These are phyloP conservation scores for Acanthaster planci DNA, from an alignment of 35 echinoderm and acorn worm species.

Conservation along the genomic window DNA sequence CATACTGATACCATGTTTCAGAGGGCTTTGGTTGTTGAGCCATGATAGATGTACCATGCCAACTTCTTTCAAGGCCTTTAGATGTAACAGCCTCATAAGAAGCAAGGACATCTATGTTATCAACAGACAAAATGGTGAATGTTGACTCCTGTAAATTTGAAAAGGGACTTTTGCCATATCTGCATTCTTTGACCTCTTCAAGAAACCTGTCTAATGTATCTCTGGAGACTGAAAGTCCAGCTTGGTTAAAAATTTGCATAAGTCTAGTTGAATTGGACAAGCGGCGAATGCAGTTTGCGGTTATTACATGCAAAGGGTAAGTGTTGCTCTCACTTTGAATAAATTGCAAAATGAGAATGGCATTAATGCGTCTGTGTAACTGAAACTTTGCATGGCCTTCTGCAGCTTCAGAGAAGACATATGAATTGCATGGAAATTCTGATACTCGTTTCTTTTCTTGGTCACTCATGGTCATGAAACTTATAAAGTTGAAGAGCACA, in stretches of 20 bases:
- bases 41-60: too few relatives aligned
- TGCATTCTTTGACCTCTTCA: conserved; percentile 24
- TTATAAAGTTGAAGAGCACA: too few relatives aligned
- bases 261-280: conserved; percentile 52
- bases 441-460: neutral
- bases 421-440: neutral
- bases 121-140: conserved; percentile 32
- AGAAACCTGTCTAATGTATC: conserved; percentile 39
- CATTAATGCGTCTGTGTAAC: conserved; percentile 14
- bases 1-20: conserved; percentile 7
- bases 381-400: conserved; percentile 2
- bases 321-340: conserved; percentile 26
- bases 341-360: conserved; percentile 41
- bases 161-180: neutral
- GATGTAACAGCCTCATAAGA: conserved; percentile 47
- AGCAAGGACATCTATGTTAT: conserved; percentile 56
- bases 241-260: conserved; percentile 39
- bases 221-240: conserved; percentile 39
- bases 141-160: conserved; percentile 24
- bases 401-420: neutral
- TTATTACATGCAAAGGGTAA: conserved; percentile 50
- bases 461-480: too few relatives aligned
- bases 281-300: conserved; percentile 43
- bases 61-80: conserved; percentile 35
- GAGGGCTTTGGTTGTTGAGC: conserved; percentile 56